Percentiles rank a stretch among this genome's conserved stretches.
Conservation (phyloP, 2,888 invertebrate species). For the Scelioninae gen. 1 region DNA sequence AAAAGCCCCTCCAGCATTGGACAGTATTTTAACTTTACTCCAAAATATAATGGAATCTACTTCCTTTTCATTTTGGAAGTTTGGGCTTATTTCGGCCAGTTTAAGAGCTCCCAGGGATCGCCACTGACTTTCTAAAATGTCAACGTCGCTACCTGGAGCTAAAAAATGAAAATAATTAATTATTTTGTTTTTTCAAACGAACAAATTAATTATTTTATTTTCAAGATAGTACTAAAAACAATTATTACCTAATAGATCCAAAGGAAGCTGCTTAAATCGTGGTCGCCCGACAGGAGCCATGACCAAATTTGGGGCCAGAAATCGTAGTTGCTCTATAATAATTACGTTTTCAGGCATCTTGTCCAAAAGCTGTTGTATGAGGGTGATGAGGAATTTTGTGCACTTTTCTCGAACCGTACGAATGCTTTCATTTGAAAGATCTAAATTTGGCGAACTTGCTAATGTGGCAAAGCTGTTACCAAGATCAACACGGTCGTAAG, state of each 20-base stretch:
- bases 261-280: conserved; percentile 25
- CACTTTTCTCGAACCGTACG: conserved; percentile 11
- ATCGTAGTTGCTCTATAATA: conserved; percentile 13
- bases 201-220: too few relatives aligned
- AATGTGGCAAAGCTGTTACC: conserved; percentile 12
- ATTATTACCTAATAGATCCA: conserved; percentile 11
- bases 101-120: conserved; percentile 25
- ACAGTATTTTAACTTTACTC: conserved; percentile 7
- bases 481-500: conserved; percentile 26
- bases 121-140: conserved; percentile 28
- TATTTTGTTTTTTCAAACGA: too few relatives aligned
- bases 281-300: conserved; percentile 8
- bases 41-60: conserved; percentile 8
- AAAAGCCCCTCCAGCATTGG: neutral
- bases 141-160: conserved; percentile 18
- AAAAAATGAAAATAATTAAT: neutral
- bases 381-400: conserved; percentile 17
- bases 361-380: conserved; percentile 11
- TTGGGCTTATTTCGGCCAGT: conserved; percentile 6
- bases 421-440: conserved; percentile 10
- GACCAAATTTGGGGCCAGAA: conserved; percentile 18
- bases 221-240: neutral
- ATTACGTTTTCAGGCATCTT: conserved; percentile 21
- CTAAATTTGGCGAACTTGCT: conserved; percentile 1
- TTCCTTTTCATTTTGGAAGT: neutral